Percentiles rank a stretch among this genome's conserved stretches.
phyloP scores from a whole-genome alignment of 2,888 invertebrate species.

The Cataglyphis altisquamis region DNA sequence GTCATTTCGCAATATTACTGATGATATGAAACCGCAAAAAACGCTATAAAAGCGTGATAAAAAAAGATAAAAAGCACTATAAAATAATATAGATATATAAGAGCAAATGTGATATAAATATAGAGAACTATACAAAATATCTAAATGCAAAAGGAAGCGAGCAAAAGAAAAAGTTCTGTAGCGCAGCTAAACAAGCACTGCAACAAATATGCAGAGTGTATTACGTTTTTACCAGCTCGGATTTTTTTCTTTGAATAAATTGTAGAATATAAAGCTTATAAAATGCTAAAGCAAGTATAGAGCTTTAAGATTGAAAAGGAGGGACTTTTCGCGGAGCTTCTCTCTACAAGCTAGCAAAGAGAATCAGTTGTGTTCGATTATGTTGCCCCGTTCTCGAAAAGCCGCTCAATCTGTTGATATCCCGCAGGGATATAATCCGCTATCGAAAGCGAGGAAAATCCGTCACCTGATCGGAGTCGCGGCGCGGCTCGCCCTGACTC shows the following conservation, averaged over 20 bases:
- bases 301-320: background rate
- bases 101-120: background rate
- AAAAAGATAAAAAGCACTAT: background rate
- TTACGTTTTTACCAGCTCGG: background rate
- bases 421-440: background rate
- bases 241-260: background rate
- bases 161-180: background rate
- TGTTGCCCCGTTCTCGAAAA: background rate
- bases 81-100: background rate
- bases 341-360: background rate
- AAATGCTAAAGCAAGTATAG: background rate
- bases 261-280: no score
- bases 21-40: background rate
- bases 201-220: background rate
- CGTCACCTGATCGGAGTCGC: slow-evolving; percentile 67
- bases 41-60: background rate
- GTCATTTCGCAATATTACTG: background rate
- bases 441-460: slow-evolving; percentile 43
- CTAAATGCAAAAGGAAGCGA: background rate
- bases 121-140: background rate
- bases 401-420: background rate
- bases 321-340: background rate
- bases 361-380: background rate
- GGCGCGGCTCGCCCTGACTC: slow-evolving; percentile 59
- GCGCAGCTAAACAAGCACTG: background rate